Conservation (phyloP, 2,888 invertebrate genomes). For the Aphrophora alni region DNA sequence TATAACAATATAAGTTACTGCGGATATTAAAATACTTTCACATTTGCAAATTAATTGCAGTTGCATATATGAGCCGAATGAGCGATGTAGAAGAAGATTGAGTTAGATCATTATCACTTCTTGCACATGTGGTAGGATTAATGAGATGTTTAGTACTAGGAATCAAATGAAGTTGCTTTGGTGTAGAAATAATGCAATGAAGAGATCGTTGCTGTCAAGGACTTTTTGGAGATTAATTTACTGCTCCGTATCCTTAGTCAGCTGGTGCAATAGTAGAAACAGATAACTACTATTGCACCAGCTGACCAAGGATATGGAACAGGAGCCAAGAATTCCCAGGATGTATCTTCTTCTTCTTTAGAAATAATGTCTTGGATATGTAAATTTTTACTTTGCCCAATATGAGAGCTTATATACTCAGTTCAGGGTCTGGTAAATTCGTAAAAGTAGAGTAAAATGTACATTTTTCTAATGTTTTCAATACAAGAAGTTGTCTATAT, state of each 20-base stretch:
- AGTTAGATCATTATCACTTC: conserved; percentile 31
- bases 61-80: too few relatives aligned
- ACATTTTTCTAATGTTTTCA: too few relatives aligned
- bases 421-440: conserved; percentile 13
- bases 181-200: conserved; percentile 28
- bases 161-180: conserved; percentile 26
- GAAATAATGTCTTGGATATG: conserved; percentile 33
- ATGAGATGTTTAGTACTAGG: neutral
- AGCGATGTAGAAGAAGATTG: neutral
- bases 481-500: too few relatives aligned
- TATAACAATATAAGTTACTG: too few relatives aligned
- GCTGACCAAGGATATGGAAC: too few relatives aligned
- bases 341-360: conserved; percentile 38
- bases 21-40: too few relatives aligned
- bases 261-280: conserved; percentile 24
- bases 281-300: too few relatives aligned
- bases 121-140: conserved; percentile 18
- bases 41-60: too few relatives aligned
- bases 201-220: conserved; percentile 28
- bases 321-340: conserved; percentile 34
- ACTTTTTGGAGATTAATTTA: conserved; percentile 37
- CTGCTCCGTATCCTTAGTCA: conserved; percentile 37
- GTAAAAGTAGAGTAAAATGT: conserved; percentile 14
- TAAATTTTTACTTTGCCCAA: conserved; percentile 32
- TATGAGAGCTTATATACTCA: neutral